Percentiles rank a stretch among this genome's conserved stretches.
Evolutionary conservation across 2,113 vertebrate genomes (phyloP).

Genomic region (Syrrhaptes paradoxus): DNA sequence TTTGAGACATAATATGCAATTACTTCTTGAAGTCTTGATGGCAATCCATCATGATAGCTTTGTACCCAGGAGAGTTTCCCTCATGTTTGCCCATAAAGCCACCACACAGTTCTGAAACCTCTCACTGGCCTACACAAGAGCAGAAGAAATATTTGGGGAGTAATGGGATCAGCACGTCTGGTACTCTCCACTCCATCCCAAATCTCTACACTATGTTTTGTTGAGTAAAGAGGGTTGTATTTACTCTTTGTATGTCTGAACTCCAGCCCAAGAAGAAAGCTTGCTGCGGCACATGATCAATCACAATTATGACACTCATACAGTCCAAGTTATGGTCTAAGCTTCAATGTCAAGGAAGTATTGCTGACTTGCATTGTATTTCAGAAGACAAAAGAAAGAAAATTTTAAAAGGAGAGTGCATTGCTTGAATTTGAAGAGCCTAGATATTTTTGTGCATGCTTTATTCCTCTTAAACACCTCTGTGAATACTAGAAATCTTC

Average conservation of each 20-base stretch:
- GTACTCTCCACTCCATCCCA: background rate
- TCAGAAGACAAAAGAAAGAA: background rate
- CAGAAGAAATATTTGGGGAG: background rate
- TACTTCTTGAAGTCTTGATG: background rate
- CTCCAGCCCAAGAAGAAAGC: background rate
- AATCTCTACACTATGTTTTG: background rate
- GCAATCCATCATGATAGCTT: background rate
- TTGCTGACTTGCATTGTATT: background rate
- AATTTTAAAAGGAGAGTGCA: background rate
- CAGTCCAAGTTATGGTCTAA: background rate
- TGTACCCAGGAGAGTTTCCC: background rate
- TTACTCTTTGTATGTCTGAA: background rate
- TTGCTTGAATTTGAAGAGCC: background rate
- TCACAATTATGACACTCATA: background rate
- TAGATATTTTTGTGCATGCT: background rate
- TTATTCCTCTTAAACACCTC: background rate
- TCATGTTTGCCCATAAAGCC: background rate
- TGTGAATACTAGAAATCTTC: background rate
- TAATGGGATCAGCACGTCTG: background rate
- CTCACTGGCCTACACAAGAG: background rate
- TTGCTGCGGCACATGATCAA: background rate
- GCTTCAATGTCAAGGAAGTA: background rate
- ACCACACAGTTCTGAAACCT: background rate
- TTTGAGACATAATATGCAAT: background rate
- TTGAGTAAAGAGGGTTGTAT: background rate